phyloP scores from a whole-genome alignment of 2,888 invertebrate genomes.

The Lithophane semibrunnea region DNA sequence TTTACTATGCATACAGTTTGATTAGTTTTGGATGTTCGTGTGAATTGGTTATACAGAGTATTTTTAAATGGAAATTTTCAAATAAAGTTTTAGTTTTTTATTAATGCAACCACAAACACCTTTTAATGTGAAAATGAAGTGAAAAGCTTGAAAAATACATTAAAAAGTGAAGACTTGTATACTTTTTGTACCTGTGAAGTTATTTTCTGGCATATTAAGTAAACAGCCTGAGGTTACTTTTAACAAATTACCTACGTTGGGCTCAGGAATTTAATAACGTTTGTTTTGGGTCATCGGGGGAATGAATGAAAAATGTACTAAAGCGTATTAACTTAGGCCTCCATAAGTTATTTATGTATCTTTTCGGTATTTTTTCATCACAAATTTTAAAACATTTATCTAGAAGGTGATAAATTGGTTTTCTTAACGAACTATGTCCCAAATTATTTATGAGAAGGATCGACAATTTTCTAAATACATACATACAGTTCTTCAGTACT shows the following conservation, averaged over 20 bases:
- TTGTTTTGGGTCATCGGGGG: conserved; percentile 56
- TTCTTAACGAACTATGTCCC: background rate
- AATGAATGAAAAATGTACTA: conserved; percentile 51
- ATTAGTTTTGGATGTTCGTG: conserved; percentile 34
- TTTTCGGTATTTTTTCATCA: conserved; percentile 7
- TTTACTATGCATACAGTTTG: conserved; percentile 50
- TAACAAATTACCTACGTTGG: conserved; percentile 48
- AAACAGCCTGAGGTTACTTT: conserved; percentile 52
- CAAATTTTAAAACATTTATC: background rate
- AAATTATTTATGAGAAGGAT: background rate
- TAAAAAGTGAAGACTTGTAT: background rate
- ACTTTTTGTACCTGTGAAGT: conserved; percentile 20
- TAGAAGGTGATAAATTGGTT: background rate
- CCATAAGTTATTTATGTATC: conserved; percentile 29
- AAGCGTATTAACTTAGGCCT: conserved; percentile 33
- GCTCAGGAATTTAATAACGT: conserved; percentile 59
- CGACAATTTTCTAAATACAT: background rate
- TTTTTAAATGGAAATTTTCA: background rate
- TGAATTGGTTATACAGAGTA: background rate
- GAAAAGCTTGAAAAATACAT: background rate
- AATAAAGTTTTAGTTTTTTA: background rate
- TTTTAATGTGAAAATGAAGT: background rate
- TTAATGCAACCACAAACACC: background rate
- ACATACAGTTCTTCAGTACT: too few relatives aligned
- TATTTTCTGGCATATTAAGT: conserved; percentile 33